These are phyloP conservation scores for Champsocephalus gunnari DNA, from an alignment of 2,797 vertebrate genomes.

Conservation along the genomic window DNA sequence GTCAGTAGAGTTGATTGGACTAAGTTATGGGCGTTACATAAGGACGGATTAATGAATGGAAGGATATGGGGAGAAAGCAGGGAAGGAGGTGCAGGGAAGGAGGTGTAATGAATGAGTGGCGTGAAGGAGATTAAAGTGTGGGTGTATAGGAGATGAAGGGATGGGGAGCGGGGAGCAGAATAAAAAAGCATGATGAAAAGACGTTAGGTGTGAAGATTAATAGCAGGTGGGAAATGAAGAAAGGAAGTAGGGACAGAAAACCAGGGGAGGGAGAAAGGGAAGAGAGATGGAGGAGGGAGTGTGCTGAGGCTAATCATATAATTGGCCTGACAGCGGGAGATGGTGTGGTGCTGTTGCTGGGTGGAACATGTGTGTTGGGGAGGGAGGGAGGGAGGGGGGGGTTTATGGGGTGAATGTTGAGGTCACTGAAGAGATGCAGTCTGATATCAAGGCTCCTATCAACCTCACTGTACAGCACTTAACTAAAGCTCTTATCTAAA, in stretches of 20 bases:
- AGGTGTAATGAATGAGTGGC: slow-evolving; percentile 23
- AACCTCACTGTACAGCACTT: slow-evolving; percentile 29
- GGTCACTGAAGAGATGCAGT: slow-evolving; percentile 58
- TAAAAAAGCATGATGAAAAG: slow-evolving; percentile 1
- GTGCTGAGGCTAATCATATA: slow-evolving; percentile 45
- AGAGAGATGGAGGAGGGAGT: background rate
- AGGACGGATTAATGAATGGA: background rate
- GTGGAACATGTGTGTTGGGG: slow-evolving; percentile 59
- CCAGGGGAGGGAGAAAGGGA: background rate
- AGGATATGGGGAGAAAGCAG: background rate
- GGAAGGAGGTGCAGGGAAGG: slow-evolving; percentile 11
- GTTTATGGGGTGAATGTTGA: slow-evolving; percentile 42
- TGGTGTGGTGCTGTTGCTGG: slow-evolving; percentile 73
- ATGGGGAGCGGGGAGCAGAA: background rate
- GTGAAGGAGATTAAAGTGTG: slow-evolving; percentile 14
- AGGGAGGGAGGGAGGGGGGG: slow-evolving; percentile 16
- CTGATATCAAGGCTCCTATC: slow-evolving; percentile 29
- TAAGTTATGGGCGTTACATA: slow-evolving; percentile 4
- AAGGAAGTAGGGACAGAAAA: background rate
- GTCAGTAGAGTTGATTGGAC: background rate
- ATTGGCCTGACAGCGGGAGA: slow-evolving; percentile 62
- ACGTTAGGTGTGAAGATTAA: slow-evolving; percentile 32
- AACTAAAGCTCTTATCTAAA: slow-evolving; percentile 44
- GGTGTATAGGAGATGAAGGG: slow-evolving; percentile 12
- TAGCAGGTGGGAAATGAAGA: slow-evolving; percentile 37